Conservation (phyloP, 1,140 invertebrate genomes). For the Pentalonia nigronervosa region DNA sequence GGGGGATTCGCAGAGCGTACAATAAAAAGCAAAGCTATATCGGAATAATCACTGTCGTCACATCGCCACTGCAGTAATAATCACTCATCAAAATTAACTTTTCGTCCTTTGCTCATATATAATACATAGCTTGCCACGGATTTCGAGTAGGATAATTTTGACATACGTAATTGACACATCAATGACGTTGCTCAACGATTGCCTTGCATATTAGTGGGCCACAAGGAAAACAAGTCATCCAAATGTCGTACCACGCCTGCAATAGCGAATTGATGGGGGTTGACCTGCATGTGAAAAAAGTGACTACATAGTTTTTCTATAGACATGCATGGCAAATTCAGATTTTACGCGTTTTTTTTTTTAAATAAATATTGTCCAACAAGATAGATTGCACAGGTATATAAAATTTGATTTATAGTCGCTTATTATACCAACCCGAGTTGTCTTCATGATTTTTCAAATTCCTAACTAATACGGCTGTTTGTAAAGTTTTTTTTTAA, state of each 20-base stretch:
- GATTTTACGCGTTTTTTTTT: not conserved
- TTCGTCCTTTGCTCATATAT: not conserved
- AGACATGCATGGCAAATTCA: not conserved
- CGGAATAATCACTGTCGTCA: not conserved
- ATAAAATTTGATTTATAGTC: not conserved
- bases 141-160: not conserved
- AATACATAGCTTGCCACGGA: not conserved
- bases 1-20: not conserved
- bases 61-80: not conserved
- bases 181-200: not conserved
- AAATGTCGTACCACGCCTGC: not conserved
- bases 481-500: not conserved
- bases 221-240: not conserved
- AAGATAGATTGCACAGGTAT: not conserved
- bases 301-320: not conserved
- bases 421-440: not conserved
- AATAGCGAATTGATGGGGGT: not conserved
- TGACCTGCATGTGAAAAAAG: not conserved
- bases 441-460: not conserved
- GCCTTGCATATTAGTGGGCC: not conserved
- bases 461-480: not conserved
- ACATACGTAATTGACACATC: not conserved
- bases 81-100: not conserved
- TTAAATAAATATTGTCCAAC: not conserved
- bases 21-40: not conserved